Base-by-base conservation (phyloP, 1,140 invertebrate genomes). In the Sinella curviseta region DNA sequence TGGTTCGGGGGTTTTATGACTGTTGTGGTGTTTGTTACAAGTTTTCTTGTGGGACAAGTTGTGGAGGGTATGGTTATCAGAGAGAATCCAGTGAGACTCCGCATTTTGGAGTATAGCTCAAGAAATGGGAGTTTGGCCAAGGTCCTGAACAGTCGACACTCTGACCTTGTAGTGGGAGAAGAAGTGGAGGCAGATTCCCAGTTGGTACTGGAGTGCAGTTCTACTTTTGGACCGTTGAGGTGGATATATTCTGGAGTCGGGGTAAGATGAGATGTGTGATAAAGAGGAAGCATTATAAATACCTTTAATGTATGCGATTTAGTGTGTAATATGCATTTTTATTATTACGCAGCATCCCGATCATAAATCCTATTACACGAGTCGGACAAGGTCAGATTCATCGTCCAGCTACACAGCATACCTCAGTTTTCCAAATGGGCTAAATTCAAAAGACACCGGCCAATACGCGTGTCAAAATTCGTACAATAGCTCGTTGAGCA, bases 201-300 rank as follows among this genome's bases (percentile, higher is more conserved):
- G 65, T 75, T 80, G 26, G 78, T 80, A 14, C 33, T 80, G 26
- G 78, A 80, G 36, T 80, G 78, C 36, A 77, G 26, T 31, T 65
- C 57, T 1, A 28, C 24, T 20, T 77, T 60, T 34, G 74, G 74
- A 75, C 74, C 74, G 17, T 55, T 80, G 0, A 39, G 57, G 31
- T 77, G 34, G 24, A 12, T 31, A 28, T 80, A 80, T 67, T 14
- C 57, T 8, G 78, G 78, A 17, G 60, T 55, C 36, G 78, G 78
- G n/a, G 78, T 80, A 77, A 80, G 3, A 34, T 24, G 14, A 17
- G 36, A 75, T 31, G 8, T 8, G 14, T n/a, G 3, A 14, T 60
- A 14, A 60, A 60, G 24, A 60, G 14, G 3, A 60, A 60, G 14
- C 24, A 26, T n/a, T 12, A 60, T n/a, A 16, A 60, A 14, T 3